phyloP scores from a whole-genome alignment of 2,888 invertebrate species.

The Dendrolimus pini region DNA sequence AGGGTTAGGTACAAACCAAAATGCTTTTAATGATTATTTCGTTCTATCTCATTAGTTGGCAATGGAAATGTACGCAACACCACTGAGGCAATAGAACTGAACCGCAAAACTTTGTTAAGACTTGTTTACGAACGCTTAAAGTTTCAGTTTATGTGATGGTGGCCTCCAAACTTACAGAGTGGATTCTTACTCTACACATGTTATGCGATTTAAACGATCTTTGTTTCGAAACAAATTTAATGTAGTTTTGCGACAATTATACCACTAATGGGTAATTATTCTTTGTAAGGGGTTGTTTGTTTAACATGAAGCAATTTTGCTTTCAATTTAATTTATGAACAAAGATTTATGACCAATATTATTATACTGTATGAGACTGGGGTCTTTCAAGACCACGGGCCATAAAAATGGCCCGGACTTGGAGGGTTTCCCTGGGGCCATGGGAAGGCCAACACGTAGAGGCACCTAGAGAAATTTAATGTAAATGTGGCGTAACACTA shows the following conservation, averaged over 20 bases:
- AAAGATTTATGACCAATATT: too few relatives aligned
- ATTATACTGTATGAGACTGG: too few relatives aligned
- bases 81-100: slow-evolving; percentile 51
- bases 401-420: too few relatives aligned
- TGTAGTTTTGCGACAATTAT: slow-evolving; percentile 32
- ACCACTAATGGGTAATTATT: slow-evolving; percentile 1
- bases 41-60: slow-evolving; percentile 11
- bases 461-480: too few relatives aligned
- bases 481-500: too few relatives aligned
- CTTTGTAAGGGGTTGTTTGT: not conserved
- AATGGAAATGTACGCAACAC: slow-evolving; percentile 45
- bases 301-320: too few relatives aligned
- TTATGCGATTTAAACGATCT: slow-evolving; percentile 41
- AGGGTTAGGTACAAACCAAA: not conserved
- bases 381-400: too few relatives aligned
- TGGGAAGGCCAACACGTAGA: too few relatives aligned
- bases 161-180: slow-evolving; percentile 41
- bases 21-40: not conserved
- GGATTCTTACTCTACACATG: slow-evolving; percentile 32
- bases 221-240: slow-evolving; percentile 36
- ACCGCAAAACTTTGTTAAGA: slow-evolving; percentile 66
- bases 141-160: slow-evolving; percentile 60
- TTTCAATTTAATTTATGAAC: too few relatives aligned
- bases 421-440: too few relatives aligned
- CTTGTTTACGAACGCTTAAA: slow-evolving; percentile 61